A percentile compares a stretch with the other conserved stretches of the same genome.
phyloP scores from a whole-genome alignment of 2,797 vertebrate species.

The Arnoldichthys spilopterus region DNA sequence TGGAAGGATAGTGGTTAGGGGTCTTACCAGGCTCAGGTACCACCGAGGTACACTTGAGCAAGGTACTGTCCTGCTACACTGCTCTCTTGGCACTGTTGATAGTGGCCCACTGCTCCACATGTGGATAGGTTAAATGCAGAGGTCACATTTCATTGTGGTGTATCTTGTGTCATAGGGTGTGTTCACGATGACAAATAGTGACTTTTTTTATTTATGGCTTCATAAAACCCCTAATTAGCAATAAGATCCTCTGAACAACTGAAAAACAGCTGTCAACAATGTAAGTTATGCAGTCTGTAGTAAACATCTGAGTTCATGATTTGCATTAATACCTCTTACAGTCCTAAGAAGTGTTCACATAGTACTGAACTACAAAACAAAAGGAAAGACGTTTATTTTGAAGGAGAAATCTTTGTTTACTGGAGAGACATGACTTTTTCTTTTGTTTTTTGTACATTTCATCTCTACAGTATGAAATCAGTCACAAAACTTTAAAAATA shows the following conservation, averaged over 20 bases:
- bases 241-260: not conserved
- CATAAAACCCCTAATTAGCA: not conserved
- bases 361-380: not conserved
- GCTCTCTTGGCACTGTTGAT: no score
- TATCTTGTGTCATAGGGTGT: no score
- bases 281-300: not conserved
- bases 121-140: no score
- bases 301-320: not conserved
- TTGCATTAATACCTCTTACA: not conserved
- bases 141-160: no score
- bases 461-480: not conserved
- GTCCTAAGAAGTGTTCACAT: not conserved
- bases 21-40: no score
- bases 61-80: no score
- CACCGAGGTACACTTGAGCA: no score
- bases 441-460: slow-evolving; percentile 5
- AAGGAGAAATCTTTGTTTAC: not conserved
- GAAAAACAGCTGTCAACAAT: not conserved
- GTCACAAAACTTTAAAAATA: slow-evolving; percentile 12
- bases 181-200: no score
- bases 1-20: no score
- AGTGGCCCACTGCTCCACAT: no score
- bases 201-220: no score
- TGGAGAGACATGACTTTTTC: not conserved
- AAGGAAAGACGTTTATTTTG: not conserved